Base-by-base conservation (phyloP, 2,888 invertebrate species). In the Globia sparganii region DNA sequence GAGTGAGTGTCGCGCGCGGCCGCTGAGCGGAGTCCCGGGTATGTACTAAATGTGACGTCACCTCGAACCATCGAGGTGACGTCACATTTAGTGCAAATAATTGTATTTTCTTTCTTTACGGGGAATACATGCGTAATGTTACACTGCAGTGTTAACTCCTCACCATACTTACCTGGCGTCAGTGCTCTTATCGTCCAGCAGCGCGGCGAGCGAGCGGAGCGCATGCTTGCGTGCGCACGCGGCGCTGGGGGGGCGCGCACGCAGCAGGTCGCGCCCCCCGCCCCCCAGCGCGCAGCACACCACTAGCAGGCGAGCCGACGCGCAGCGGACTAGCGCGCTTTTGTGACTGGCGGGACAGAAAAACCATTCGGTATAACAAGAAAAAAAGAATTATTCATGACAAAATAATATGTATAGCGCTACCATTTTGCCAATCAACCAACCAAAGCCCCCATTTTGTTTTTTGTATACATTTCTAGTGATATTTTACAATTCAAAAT, bases 291-390 rank as follows among this genome's bases (percentile, higher is more conserved):
- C 97, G 77, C 97, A 97, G 77, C 97, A 94, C 80, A 97, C 97
- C 67, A 97, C 97, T 81, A 98, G 92, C 83, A 98, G 96, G 28
- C 97, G 97, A 0, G 98, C 97, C 1, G 98, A 96, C 2, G 98
- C 97, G 81, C 97, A 97, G 5, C 98, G 96, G 9, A 98, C 98
- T 25, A 97, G 95, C 0, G 97, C 95, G 91, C 98, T 98, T 89
- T 98, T 97, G 93, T 98, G 98, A 0, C 95, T 95, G 76, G 0
- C 15, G 18, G 61, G 2, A 43, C 34, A 40, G 25, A 18, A 58
- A n/a, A 53, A 56, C 15, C 11, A 18, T 3, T 53, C 18, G 8
- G 13, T 25, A 11, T 8, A 46, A 11, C 25, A 25, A 18, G 6
- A 59, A 21, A 37, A 46, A 37, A 53, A 28, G 0, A 28, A 43